Evolutionary conservation across 2,113 vertebrate genomes (phyloP), one percentile per base, ranked within the genome.

Genomic region (Oreocharis arfaki): DNA sequence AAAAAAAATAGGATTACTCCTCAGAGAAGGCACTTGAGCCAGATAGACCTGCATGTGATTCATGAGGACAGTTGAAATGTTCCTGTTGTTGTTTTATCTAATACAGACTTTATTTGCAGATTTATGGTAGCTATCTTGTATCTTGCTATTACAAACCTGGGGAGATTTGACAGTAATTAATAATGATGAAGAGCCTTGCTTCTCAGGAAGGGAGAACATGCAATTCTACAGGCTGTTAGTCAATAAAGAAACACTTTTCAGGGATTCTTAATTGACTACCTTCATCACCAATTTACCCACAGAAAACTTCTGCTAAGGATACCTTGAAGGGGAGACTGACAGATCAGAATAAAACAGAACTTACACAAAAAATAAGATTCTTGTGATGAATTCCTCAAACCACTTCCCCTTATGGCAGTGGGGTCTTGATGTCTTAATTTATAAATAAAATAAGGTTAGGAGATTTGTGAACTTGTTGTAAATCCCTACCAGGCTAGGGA

Each of bases 131-230:
- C 15, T 80, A 52, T 75, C 64, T 94, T 70, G 42, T 64, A 49
- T 63, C 71, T 94, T 71, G 59, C 42, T 70, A 20, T 77, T 69
- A 49, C 37, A 67, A 91, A 80, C n/a, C 83, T 52, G 13, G 22
- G 39, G 92, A 91, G 69, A 60, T 74, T 65, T 75, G 60, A 71
- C 92, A 89, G 85, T 74, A 88, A 92, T 92, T 94, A 93, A 96
- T 96, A 79, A 89, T 65, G 53, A 65, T 95, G 91, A 87, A 95
- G 30, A 60, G 47, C 17, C 63, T 93, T 63, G 60, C 79, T 90
- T 52, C 73, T 92, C 57, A 78, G 52, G 47, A 96, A 81, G 60
- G 71, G 74, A 63, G 71, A 84, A 68, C 5, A 3, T 60, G 56
- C 28, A 69, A 30, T 92, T 87, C 68, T 93, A 39, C 52, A 84